Base-by-base conservation (phyloP, 2,888 invertebrate species). In the Mesochorus sp. region DNA sequence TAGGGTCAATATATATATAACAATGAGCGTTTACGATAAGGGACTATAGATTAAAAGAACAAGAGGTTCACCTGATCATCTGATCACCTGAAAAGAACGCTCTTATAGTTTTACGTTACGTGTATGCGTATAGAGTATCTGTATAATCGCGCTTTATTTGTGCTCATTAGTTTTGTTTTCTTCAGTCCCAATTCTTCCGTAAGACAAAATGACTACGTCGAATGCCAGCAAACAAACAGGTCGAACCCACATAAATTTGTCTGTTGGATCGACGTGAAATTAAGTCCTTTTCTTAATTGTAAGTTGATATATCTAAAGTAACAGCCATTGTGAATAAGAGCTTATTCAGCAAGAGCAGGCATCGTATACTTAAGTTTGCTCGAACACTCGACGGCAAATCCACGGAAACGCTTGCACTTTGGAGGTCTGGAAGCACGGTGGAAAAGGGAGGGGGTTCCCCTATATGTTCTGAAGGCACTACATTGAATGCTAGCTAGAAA, bases 261-360 rank as follows among this genome's bases (percentile, higher is more conserved):
- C 4, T n/a, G 34, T 34, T n/a, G 17, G 14, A 28, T 28, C 12
- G 31, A n/a, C 19, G 37, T 37, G 44, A 2, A 14, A 14, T 42
- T 34, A 34, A 42, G 3, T 14, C 17, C 42, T 42, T 14, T 42
- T 2, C 1, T 17, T 42, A 3, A 1, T 14, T 10, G 4, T 1
- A 3, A 42, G 14, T 6, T 17, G 42, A 42, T 12, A 2, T 17
- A 21, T 5, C 26, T 51, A 10, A 8, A 26, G 28, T 28, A 61
- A 39, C 59, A 19, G 14, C 17, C 8, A 64, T 55, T 64, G 55
- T 62, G 64, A 72, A 55, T 55, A 72, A 42, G 64, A 47, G 62
- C 34, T 61, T 53, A 66, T 34, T 44, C 44, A 24, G 17, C 14
- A 19, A 37, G 12, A 57, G 47, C 51, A 44, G 39, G 51, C 31